phyloP scores from a whole-genome alignment of 2,888 invertebrate genomes.

The Xestoiulus laeticollis region DNA sequence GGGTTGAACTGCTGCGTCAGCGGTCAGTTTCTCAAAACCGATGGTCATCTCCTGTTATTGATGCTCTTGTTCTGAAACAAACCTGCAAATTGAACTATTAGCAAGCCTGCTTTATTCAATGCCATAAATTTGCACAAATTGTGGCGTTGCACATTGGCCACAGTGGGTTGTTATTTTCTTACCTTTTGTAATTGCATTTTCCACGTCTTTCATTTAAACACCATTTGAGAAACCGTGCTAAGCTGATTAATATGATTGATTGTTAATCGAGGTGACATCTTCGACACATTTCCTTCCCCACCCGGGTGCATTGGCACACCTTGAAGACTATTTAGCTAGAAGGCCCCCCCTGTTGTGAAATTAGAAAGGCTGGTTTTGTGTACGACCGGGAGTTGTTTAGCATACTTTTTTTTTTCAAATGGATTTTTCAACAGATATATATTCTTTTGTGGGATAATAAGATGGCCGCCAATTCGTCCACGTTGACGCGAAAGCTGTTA shows the following conservation, averaged over 20 bases:
- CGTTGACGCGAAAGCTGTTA: slow-evolving; percentile 1
- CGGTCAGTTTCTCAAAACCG: neutral
- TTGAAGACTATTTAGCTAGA: neutral
- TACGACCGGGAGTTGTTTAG: slow-evolving; percentile 4
- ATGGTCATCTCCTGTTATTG: neutral
- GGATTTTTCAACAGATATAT: slow-evolving; percentile 30
- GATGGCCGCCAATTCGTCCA: slow-evolving; percentile 20
- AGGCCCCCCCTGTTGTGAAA: slow-evolving; percentile 2
- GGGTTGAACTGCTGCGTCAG: neutral
- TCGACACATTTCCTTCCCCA: slow-evolving; percentile 14
- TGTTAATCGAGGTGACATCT: slow-evolving; percentile 34
- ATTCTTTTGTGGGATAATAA: slow-evolving; percentile 40
- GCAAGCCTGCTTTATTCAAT: neutral
- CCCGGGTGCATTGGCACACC: slow-evolving; percentile 28
- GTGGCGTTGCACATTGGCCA: neutral
- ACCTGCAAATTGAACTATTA: slow-evolving; percentile 13
- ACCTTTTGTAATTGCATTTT: slow-evolving; percentile 3
- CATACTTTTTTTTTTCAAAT: neutral
- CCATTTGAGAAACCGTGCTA: slow-evolving; percentile 3
- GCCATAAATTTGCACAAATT: slow-evolving; percentile 38
- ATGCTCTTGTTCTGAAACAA: neutral
- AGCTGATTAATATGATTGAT: slow-evolving; percentile 43
- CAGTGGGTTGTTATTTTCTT: neutral
- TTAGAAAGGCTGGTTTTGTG: slow-evolving; percentile 30
- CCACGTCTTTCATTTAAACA: neutral